Percentiles rank a stretch among this genome's conserved stretches.
Conservation (phyloP, 2,113 vertebrate genomes). For the Aythya baeri region DNA sequence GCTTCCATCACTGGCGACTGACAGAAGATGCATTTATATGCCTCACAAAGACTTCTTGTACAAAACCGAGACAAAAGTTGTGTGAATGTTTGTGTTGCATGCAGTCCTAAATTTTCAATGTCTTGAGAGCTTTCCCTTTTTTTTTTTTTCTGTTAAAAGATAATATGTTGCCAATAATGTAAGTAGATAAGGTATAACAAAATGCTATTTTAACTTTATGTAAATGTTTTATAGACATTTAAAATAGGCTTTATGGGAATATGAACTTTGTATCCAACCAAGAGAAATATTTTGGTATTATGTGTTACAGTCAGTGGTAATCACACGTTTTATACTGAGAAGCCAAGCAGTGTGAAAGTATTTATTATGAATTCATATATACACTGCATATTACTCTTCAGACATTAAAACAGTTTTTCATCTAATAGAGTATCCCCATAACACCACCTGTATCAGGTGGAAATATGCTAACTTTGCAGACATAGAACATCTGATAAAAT, state of each 20-base stretch:
- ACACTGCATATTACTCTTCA: background rate
- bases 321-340: background rate
- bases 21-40: background rate
- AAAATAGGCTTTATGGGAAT: background rate
- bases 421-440: background rate
- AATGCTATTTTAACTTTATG: background rate
- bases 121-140: background rate
- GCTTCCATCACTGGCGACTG: background rate
- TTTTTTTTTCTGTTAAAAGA: background rate
- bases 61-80: background rate
- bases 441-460: background rate
- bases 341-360: background rate
- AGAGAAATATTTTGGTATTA: constrained; percentile 23
- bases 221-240: background rate
- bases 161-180: background rate
- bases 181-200: background rate
- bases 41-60: background rate
- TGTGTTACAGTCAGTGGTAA: constrained; percentile 13
- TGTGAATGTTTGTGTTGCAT: background rate
- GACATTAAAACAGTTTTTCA: background rate
- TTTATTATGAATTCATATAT: background rate
- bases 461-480: background rate
- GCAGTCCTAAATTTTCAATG: background rate
- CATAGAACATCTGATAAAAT: background rate
- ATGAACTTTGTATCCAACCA: background rate